Evolutionary conservation across 2,797 vertebrate genomes (phyloP).

Genomic region (Hydrolagus colliei): DNA sequence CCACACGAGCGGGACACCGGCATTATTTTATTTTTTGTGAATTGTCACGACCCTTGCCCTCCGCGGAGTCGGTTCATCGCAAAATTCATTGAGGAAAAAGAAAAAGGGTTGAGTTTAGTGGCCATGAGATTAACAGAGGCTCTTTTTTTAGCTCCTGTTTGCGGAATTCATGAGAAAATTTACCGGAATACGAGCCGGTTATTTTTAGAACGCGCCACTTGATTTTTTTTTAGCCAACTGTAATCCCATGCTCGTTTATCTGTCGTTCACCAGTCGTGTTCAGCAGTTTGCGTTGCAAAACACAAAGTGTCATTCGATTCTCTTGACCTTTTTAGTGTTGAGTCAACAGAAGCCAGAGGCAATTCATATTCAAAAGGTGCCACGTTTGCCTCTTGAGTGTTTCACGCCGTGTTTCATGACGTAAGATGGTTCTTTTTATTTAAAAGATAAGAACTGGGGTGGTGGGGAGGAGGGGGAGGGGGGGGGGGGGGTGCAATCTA

Average conservation of each 20-base stretch:
- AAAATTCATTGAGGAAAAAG: not conserved
- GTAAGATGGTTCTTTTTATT: too few species aligned
- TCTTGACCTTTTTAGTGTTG: constrained; percentile 12
- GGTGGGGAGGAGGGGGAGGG: too few species aligned
- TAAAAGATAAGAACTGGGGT: too few species aligned
- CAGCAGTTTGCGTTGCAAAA: not conserved
- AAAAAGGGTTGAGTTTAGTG: not conserved
- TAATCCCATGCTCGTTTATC: not conserved
- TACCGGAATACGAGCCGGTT: not conserved
- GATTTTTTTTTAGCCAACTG: not conserved
- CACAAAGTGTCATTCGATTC: not conserved
- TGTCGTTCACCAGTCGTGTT: not conserved
- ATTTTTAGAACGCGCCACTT: constrained; percentile 14
- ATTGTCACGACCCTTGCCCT: too few species aligned
- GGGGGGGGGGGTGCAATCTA: too few species aligned
- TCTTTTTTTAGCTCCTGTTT: not conserved
- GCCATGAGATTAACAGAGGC: not conserved
- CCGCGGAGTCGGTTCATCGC: too few species aligned
- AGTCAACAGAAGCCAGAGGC: not conserved
- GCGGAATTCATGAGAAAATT: not conserved
- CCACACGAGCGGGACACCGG: too few species aligned
- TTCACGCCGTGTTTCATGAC: too few species aligned
- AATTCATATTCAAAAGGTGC: too few species aligned
- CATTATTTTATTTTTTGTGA: too few species aligned
- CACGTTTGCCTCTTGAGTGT: not conserved